Conservation (phyloP, 2,113 vertebrate species). For the Bothrops jararaca region DNA sequence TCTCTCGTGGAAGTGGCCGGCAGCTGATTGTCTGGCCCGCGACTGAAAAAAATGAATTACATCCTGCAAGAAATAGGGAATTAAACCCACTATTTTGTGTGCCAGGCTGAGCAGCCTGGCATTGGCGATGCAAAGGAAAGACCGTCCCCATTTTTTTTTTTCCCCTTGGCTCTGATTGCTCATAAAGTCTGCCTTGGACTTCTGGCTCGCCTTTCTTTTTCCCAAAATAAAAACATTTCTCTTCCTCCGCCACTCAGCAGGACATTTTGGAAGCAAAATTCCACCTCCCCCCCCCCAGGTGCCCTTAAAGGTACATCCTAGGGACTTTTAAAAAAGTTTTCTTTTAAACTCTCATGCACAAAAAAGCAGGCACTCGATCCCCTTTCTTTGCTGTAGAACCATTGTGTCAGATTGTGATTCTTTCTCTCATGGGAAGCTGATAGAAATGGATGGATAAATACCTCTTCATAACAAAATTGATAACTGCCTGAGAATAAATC, state of each 20-base stretch:
- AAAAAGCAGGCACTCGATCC: neutral
- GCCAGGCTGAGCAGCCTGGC: neutral
- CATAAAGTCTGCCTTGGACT: neutral
- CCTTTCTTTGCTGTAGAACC: neutral
- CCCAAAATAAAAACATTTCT: neutral
- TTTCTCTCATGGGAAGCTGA: neutral
- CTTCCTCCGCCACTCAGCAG: neutral
- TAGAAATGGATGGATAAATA: neutral
- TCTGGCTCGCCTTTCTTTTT: neutral
- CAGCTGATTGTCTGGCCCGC: neutral
- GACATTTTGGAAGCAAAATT: neutral
- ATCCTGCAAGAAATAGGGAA: neutral
- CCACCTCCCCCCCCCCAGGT: neutral
- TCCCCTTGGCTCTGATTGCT: neutral
- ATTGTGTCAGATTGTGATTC: neutral
- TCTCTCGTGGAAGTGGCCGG: neutral
- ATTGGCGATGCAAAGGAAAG: neutral
- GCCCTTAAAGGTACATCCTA: neutral
- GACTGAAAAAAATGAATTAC: neutral
- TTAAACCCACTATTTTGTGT: accelerated
- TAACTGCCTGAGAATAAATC: neutral
- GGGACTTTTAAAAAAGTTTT: neutral
- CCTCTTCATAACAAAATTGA: neutral
- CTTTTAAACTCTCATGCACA: neutral
- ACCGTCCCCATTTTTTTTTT: neutral